Percentiles rank a stretch among this genome's conserved stretches.
phyloP scores from a whole-genome alignment of 2,888 invertebrate species.

The Eristalinus aeneus region DNA sequence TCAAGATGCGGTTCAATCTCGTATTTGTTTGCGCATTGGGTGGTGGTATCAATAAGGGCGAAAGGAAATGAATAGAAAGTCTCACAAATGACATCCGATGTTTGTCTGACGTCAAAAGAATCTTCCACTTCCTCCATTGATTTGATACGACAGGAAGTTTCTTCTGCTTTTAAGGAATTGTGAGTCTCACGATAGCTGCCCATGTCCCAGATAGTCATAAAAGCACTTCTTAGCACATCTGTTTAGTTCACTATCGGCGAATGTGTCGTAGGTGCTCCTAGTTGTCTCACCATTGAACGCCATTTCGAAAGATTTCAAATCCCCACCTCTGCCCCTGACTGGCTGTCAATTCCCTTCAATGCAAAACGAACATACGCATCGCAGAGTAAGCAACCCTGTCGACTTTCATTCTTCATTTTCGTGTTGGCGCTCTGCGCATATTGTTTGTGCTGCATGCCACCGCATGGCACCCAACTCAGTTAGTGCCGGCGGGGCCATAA shows the following conservation, averaged over 20 bases:
- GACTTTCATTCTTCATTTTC: conserved; percentile 35
- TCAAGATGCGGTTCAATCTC: neutral
- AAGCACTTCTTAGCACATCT: too few species aligned
- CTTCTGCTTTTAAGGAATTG: too few species aligned
- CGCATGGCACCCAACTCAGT: conserved; percentile 12
- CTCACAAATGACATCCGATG: neutral
- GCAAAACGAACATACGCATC: conserved; percentile 20
- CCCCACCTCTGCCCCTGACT: too few species aligned
- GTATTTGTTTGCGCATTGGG: neutral
- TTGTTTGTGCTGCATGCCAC: conserved; percentile 46
- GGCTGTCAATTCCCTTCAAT: conserved; percentile 32
- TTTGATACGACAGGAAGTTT: too few species aligned
- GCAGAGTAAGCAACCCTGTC: conserved; percentile 43
- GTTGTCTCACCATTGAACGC: too few species aligned
- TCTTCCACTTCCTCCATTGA: neutral
- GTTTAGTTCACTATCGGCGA: too few species aligned
- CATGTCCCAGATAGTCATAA: too few species aligned
- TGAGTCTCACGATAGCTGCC: too few species aligned
- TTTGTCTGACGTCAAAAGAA: neutral
- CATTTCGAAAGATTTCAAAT: too few species aligned
- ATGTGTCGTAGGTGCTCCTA: too few species aligned
- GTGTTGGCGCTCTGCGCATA: conserved; percentile 36
- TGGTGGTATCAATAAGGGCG: neutral
- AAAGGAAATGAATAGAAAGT: too few species aligned
- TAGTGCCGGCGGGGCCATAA: conserved; percentile 44